These are phyloP conservation scores for Dascillus cervinus DNA, from an alignment of 2,888 invertebrate species.

Conservation along the genomic window DNA sequence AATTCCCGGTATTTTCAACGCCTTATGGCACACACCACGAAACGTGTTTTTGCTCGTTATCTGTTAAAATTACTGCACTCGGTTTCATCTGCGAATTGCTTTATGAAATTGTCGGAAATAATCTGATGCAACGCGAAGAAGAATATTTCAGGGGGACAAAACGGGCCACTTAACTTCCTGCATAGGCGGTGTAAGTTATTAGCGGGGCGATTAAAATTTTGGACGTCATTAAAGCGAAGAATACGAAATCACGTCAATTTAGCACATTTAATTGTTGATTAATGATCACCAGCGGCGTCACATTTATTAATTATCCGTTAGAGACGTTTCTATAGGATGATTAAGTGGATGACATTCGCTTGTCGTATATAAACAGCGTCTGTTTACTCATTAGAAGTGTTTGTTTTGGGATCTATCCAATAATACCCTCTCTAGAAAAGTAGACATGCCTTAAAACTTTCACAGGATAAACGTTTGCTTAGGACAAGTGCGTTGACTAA, in stretches of 20 bases:
- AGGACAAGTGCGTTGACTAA: constrained; percentile 6
- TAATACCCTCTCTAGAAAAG: constrained; percentile 21
- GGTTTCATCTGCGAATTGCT: not conserved
- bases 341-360: constrained; percentile 33
- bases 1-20: constrained; percentile 18
- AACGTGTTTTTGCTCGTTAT: not conserved
- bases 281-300: constrained; percentile 32
- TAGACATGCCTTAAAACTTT: constrained; percentile 13
- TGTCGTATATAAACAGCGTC: constrained; percentile 31
- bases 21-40: not conserved
- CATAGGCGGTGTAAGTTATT: constrained; percentile 8
- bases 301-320: constrained; percentile 37
- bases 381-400: constrained; percentile 36
- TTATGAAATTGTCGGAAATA: too few species aligned
- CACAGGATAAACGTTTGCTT: constrained; percentile 17
- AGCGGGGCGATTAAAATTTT: constrained; percentile 12
- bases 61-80: not conserved
- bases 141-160: too few species aligned
- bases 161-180: constrained; percentile 8
- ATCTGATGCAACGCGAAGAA: too few species aligned
- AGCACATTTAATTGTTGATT: constrained; percentile 38
- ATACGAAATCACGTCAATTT: constrained; percentile 34
- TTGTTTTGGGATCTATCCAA: constrained; percentile 29
- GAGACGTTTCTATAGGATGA: constrained; percentile 34
- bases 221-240: constrained; percentile 24